Conservation (phyloP, 2,888 invertebrate species). For the Tetramorium bicarinatum region DNA sequence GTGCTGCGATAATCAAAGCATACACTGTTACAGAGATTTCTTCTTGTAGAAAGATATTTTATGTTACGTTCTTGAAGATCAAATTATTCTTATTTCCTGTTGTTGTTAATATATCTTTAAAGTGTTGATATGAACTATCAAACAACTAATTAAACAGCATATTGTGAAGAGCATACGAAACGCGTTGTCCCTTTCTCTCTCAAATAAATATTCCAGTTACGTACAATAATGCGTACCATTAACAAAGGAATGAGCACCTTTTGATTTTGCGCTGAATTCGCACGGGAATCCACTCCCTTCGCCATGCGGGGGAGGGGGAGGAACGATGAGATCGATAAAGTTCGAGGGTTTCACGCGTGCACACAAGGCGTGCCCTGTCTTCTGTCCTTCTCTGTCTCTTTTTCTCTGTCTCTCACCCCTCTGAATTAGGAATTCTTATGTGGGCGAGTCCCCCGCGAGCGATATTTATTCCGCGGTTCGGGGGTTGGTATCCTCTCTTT, state of each 20-base stretch:
- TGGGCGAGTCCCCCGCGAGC: slow-evolving; percentile 64
- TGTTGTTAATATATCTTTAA: not conserved
- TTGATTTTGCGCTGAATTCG: slow-evolving; percentile 15
- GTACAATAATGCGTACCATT: not conserved
- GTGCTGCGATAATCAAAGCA: not conserved
- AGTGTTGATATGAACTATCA: too few species aligned
- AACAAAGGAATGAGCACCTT: slow-evolving; percentile 26
- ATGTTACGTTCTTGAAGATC: not conserved
- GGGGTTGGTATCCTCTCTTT: slow-evolving; percentile 64
- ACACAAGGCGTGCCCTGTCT: slow-evolving; percentile 30
- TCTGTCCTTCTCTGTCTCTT: slow-evolving; percentile 7
- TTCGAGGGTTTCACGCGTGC: slow-evolving; percentile 67
- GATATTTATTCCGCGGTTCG: slow-evolving; percentile 74
- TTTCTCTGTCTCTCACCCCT: slow-evolving; percentile 25
- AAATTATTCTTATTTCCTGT: not conserved
- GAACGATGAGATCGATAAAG: slow-evolving; percentile 67
- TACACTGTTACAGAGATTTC: not conserved
- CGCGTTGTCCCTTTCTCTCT: not conserved
- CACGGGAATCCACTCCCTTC: not conserved
- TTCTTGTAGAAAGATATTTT: not conserved
- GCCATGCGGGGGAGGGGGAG: not conserved
- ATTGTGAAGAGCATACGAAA: not conserved
- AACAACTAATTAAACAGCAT: not conserved
- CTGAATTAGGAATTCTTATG: slow-evolving; percentile 77
- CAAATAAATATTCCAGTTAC: not conserved